These are phyloP conservation scores for Coluber constrictor DNA, from an alignment of 2,797 vertebrate genomes.

Conservation along the genomic window DNA sequence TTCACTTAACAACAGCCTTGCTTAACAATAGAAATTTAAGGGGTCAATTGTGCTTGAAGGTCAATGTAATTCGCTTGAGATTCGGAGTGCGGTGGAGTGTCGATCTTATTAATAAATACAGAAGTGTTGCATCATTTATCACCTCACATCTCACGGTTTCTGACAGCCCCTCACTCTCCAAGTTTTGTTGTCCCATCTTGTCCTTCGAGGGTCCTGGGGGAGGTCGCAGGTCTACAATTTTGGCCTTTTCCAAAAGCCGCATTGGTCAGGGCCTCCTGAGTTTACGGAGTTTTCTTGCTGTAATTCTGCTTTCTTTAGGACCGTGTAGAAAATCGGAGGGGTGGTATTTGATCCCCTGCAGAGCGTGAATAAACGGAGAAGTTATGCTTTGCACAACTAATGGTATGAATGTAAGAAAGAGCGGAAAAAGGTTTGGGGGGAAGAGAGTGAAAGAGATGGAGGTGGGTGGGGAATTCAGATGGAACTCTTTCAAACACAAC, in stretches of 20 bases:
- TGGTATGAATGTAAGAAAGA: slow-evolving; percentile 9
- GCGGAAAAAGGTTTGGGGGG: not conserved
- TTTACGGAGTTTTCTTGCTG: not conserved
- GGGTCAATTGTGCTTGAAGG: not conserved
- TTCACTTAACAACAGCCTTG: not conserved
- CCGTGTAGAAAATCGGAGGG: slow-evolving; percentile 43
- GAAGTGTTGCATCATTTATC: not conserved
- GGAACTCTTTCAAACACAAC: not conserved
- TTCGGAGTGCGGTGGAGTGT: not conserved
- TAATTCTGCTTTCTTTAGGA: slow-evolving; percentile 55
- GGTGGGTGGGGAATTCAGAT: not conserved
- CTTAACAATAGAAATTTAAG: not conserved
- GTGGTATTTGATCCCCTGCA: slow-evolving; percentile 32
- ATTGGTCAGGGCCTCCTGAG: not conserved
- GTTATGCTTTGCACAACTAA: slow-evolving; percentile 1
- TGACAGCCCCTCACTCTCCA: not conserved
- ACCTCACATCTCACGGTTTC: too few species aligned
- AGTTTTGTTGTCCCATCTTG: not conserved
- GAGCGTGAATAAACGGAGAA: slow-evolving; percentile 23
- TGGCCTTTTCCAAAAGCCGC: not conserved
- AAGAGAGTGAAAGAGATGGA: not conserved
- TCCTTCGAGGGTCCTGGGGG: not conserved
- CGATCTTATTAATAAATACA: not conserved
- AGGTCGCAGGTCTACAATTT: not conserved
- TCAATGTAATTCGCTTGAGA: not conserved